These are phyloP conservation scores for Siniperca chuatsi DNA, from an alignment of 2,113 vertebrate species.

Conservation along the genomic window DNA sequence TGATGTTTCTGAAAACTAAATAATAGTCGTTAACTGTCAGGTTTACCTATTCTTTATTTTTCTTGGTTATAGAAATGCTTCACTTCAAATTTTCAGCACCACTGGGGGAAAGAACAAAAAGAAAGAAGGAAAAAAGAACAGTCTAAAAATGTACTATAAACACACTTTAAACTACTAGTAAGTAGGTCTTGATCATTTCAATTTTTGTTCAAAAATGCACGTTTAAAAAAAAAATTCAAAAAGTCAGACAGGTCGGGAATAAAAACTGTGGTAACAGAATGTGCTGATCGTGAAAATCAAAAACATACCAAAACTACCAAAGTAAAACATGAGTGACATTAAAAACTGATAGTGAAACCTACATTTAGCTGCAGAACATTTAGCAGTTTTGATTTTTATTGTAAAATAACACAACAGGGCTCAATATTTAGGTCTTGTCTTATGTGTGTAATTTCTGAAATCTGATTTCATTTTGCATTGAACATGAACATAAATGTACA, in stretches of 20 bases:
- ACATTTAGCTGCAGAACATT: slow-evolving; percentile 8
- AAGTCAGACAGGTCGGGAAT: neutral
- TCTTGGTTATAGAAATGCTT: neutral
- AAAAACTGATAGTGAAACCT: neutral
- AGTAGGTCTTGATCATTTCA: neutral
- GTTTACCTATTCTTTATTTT: slow-evolving; percentile 5
- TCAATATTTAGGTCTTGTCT: slow-evolving; percentile 12
- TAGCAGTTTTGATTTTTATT: slow-evolving; percentile 1
- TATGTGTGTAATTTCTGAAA: neutral
- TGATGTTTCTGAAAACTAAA: slow-evolving; percentile 14
- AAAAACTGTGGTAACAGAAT: neutral
- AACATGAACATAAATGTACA: slow-evolving; percentile 1
- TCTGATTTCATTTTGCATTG: neutral
- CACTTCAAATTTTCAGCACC: slow-evolving; percentile 2
- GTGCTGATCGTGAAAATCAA: neutral
- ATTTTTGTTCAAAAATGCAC: neutral
- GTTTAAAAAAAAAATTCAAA: neutral
- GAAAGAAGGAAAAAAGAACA: neutral
- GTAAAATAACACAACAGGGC: neutral
- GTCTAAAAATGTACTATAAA: neutral
- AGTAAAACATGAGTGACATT: neutral
- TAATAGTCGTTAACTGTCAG: neutral
- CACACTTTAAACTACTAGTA: neutral
- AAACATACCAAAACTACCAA: slow-evolving; percentile 4
- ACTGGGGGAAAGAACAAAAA: neutral